Evolutionary conservation across 2,888 invertebrate species (phyloP).

Genomic region (Noctuana brunneofusca): DNA sequence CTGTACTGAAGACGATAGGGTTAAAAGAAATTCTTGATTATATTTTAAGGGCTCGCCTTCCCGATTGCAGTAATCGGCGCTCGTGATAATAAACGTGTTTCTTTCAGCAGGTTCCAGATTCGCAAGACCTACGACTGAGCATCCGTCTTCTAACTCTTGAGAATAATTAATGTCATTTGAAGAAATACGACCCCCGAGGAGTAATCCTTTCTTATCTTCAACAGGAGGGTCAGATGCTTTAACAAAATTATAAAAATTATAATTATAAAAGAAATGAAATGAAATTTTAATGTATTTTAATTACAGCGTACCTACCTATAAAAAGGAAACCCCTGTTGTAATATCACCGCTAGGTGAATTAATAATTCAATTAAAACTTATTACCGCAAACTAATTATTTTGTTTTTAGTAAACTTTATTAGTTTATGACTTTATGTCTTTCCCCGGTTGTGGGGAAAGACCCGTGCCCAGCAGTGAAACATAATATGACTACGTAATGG

Average conservation of each 20-base stretch:
- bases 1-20: constrained; percentile 59
- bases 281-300: neutral
- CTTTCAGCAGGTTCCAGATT: constrained; percentile 52
- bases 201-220: constrained; percentile 58
- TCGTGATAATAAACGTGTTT: constrained; percentile 65
- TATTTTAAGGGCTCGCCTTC: constrained; percentile 66
- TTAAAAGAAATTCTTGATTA: constrained; percentile 72
- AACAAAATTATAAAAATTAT: constrained; percentile 10
- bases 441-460: no score
- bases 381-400: neutral
- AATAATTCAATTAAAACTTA: neutral
- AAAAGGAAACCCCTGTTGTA: neutral
- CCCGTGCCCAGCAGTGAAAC: no score
- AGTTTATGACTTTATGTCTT: no score
- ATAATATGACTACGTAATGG: no score
- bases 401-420: neutral
- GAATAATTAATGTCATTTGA: constrained; percentile 66
- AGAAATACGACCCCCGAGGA: constrained; percentile 68
- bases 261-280: neutral
- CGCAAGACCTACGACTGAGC: constrained; percentile 55
- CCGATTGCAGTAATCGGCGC: constrained; percentile 71
- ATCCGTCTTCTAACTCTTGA: constrained; percentile 69
- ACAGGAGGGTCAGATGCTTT: constrained; percentile 62
- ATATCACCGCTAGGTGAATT: neutral
- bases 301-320: neutral